A percentile compares a stretch with the other conserved stretches of the same genome.
These are phyloP conservation scores for Ianthella basta DNA, from an alignment of 37 sponge, comb jelly and placozoan genomes.

Conservation along the genomic window DNA sequence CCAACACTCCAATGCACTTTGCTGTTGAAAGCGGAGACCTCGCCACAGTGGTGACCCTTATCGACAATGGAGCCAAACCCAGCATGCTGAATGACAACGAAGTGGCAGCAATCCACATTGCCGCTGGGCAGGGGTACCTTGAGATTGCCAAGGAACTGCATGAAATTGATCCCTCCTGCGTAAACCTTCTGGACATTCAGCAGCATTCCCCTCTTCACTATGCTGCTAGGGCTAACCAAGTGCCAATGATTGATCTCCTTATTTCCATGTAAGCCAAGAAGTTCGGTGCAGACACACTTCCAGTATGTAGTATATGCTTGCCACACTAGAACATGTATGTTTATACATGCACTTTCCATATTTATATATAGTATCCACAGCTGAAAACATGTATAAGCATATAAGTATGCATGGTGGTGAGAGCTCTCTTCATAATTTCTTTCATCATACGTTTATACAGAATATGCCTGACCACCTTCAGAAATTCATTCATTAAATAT, in stretches of 20 bases:
- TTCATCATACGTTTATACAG: too few relatives aligned
- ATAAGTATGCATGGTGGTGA: too few relatives aligned
- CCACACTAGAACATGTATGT: too few relatives aligned
- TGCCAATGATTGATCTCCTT: constrained; percentile 79
- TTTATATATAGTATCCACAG: too few relatives aligned
- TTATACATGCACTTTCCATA: too few relatives aligned
- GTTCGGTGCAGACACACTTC: too few relatives aligned
- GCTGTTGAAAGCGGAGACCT: constrained; percentile 79
- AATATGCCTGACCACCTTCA: too few relatives aligned
- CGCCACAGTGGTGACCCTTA: constrained; percentile 62
- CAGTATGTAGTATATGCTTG: too few relatives aligned
- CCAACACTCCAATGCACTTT: constrained; percentile 76
- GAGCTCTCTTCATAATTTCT: too few relatives aligned
- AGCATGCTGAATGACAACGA: constrained; percentile 42
- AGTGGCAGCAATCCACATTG: constrained; percentile 80
- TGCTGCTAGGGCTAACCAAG: constrained; percentile 77
- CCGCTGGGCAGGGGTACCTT: constrained; percentile 71
- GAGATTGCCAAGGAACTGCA: constrained; percentile 70
- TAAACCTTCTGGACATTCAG: constrained; percentile 41
- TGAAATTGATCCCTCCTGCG: constrained; percentile 4
- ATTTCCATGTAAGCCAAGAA: constrained; percentile 57
- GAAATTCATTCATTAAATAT: too few relatives aligned
- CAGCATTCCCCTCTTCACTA: constrained; percentile 80
- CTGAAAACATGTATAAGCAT: too few relatives aligned
- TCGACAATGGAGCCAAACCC: constrained; percentile 54